Evolutionary conservation across 2,888 invertebrate genomes (phyloP).

Genomic region (Syrphus vitripennis): DNA sequence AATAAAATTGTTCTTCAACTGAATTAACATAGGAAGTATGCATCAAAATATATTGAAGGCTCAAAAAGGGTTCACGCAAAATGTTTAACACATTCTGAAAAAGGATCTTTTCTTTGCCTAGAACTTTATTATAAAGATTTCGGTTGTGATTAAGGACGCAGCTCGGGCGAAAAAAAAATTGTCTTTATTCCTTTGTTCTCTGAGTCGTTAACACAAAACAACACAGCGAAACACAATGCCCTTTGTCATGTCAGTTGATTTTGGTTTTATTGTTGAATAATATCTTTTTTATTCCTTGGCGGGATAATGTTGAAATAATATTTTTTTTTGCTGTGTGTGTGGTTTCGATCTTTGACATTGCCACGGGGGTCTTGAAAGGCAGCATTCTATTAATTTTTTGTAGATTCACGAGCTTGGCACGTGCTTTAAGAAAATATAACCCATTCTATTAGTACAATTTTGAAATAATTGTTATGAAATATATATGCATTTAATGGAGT

Average conservation of each 20-base stretch:
- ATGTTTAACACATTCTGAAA: not conserved
- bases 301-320: not conserved
- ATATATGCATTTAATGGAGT: too few relatives aligned
- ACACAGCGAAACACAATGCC: not conserved
- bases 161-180: too few relatives aligned
- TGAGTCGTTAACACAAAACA: not conserved
- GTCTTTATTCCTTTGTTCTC: not conserved
- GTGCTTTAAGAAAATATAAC: not conserved
- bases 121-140: not conserved
- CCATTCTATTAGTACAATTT: too few relatives aligned
- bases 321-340: not conserved
- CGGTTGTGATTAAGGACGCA: constrained; percentile 73
- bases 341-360: not conserved
- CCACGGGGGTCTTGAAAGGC: not conserved
- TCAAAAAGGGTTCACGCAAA: constrained; percentile 3
- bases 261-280: not conserved
- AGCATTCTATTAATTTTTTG: not conserved
- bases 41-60: not conserved
- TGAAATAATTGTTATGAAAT: too few relatives aligned
- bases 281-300: not conserved
- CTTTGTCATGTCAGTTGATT: not conserved
- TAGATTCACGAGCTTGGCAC: not conserved
- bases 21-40: not conserved
- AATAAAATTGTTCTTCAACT: not conserved
- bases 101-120: not conserved